phyloP scores from a whole-genome alignment of 1,140 invertebrate species.

The Anastatus disparis region DNA sequence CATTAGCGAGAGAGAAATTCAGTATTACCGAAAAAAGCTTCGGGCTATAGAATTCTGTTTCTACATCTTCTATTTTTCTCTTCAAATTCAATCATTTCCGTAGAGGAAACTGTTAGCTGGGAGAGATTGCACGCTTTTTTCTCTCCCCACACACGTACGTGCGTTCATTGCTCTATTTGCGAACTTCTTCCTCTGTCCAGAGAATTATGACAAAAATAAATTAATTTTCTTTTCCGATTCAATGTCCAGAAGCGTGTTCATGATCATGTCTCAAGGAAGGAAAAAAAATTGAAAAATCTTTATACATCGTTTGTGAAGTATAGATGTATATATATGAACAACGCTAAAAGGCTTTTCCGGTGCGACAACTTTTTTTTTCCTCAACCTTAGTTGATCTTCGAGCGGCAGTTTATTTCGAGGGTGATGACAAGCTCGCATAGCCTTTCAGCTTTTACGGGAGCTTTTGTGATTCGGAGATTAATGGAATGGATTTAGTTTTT shows the following conservation, averaged over 20 bases:
- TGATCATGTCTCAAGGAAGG: background rate
- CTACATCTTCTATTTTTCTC: too few relatives aligned
- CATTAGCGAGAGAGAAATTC: background rate
- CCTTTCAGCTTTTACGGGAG: background rate
- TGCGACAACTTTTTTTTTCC: background rate
- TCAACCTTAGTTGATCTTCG: background rate
- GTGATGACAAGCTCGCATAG: background rate
- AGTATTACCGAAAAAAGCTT: too few relatives aligned
- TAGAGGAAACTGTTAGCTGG: background rate
- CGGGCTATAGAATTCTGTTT: background rate
- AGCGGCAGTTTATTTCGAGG: slow-evolving; percentile 11
- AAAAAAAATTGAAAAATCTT: slow-evolving; percentile 2
- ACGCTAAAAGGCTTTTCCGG: background rate
- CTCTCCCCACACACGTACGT: too few relatives aligned
- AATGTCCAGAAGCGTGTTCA: too few relatives aligned
- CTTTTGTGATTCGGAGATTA: slow-evolving; percentile 31
- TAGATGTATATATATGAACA: too few relatives aligned
- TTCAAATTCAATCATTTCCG: slow-evolving; percentile 14
- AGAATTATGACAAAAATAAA: background rate
- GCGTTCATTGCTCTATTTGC: background rate
- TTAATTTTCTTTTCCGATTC: background rate
- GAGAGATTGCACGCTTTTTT: too few relatives aligned
- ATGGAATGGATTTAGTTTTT: slow-evolving; percentile 1
- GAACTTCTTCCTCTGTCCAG: background rate
- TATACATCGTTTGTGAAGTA: too few relatives aligned